A percentile compares a stretch with the other conserved stretches of the same genome.
These are phyloP conservation scores for Pantherophis vulpinus DNA, from an alignment of 2,797 vertebrate species.

Conservation along the genomic window DNA sequence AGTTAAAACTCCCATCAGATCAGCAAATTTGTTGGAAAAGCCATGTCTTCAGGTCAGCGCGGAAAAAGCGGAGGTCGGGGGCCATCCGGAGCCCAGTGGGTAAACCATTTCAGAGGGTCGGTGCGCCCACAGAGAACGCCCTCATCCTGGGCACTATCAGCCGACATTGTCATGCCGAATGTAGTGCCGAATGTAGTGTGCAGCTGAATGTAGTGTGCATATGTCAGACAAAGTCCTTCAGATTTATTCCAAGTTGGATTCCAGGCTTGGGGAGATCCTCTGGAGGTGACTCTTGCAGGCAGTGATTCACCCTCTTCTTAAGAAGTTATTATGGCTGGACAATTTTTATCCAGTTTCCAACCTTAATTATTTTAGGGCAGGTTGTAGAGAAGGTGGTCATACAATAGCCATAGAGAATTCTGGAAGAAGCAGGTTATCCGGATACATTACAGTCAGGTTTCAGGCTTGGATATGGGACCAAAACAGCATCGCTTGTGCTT, in stretches of 20 bases:
- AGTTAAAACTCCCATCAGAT: no score
- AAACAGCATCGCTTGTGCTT: background rate
- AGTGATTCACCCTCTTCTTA: background rate
- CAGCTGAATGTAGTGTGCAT: background rate
- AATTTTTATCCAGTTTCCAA: background rate
- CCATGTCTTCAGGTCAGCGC: no score
- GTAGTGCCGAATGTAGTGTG: no score
- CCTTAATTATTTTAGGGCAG: background rate
- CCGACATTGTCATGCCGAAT: no score
- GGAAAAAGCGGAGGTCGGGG: no score
- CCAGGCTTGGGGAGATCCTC: background rate
- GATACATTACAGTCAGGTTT: background rate
- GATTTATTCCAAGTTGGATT: background rate
- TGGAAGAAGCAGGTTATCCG: background rate
- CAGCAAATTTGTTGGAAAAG: no score
- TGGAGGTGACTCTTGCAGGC: background rate
- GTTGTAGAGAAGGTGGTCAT: background rate
- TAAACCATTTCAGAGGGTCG: no score
- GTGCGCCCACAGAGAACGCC: no score
- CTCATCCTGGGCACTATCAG: no score
- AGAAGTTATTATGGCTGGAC: background rate
- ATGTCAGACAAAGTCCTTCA: background rate
- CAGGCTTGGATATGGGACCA: background rate
- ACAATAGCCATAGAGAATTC: background rate
- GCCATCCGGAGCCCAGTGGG: no score